phyloP scores from a whole-genome alignment of 1,140 invertebrate species.

The Matsumurasca onukii region DNA sequence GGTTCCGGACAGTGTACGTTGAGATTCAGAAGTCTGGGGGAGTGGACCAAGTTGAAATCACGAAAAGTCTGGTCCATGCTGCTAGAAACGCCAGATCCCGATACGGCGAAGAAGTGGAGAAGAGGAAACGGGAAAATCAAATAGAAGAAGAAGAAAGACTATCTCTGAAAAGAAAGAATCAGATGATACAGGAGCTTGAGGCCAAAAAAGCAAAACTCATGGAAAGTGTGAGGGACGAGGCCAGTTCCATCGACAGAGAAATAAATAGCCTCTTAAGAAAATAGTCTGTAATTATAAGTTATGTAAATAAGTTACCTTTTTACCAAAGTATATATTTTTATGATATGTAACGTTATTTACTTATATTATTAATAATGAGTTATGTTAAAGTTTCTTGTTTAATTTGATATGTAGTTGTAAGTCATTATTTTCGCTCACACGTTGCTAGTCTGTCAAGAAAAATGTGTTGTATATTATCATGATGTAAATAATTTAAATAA shows the following conservation, averaged over 20 bases:
- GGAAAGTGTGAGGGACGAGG: conserved; percentile 43
- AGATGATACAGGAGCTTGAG: conserved; percentile 17
- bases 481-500: no score
- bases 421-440: no score
- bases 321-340: no score
- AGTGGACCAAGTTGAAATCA: conserved; percentile 25
- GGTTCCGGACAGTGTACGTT: conserved; percentile 38
- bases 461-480: no score
- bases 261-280: background rate
- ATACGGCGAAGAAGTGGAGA: conserved; percentile 13
- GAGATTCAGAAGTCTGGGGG: conserved; percentile 7
- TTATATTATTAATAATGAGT: no score
- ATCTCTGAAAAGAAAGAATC: background rate
- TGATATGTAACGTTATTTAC: no score
- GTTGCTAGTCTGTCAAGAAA: no score
- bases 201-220: conserved; percentile 43
- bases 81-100: conserved; percentile 23
- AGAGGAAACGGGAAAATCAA: background rate
- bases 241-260: conserved; percentile 18
- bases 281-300: no score
- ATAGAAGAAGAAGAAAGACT: conserved; percentile 8
- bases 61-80: conserved; percentile 29
- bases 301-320: no score
- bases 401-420: no score
- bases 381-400: no score